Evolutionary conservation across 2,888 invertebrate genomes (phyloP), one percentile per base, ranked within the genome.

Genomic region (Eupithecia subumbrata): DNA sequence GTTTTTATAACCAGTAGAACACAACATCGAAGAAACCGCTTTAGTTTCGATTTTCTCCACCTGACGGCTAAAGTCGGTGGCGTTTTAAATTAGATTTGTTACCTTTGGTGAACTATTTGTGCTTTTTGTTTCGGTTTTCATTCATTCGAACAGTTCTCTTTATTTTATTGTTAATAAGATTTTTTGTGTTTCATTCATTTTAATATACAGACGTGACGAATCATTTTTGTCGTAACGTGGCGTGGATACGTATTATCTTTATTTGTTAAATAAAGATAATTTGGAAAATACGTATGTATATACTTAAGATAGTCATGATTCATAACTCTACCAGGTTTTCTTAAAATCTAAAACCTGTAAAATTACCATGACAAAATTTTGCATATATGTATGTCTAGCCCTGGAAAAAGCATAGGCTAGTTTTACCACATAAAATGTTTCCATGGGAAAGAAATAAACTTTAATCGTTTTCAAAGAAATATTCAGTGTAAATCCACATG

Each of bases 81-180:
- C 45, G 68, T 73, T 79, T 78, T 71, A 75, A 78, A 76, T 79
- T 78, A 77, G 78, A 79, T 81, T 81, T 77, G 77, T 79, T 63
- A 72, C 45, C 64, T 76, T 79, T 79, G 43, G 43, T 68, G 68
- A 43, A 68, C 5, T 14, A 43, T 69, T 30, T 73, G 75, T 73
- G 75, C 68, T 52, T 74, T 75, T 70, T 74, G 76, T 56, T 74
- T 73, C 64, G 69, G 71, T 69, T 69, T 70, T 71, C 76, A 73
- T 72, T 76, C 76, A 69, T 75, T 69, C 30, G 48, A 48, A 68
- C 69, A 12, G 11, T 56, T 37, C n/a, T 60, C 56, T 40, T 14
- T 67, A 12, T 68, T 11, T 67, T 67, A 37, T 67, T 66, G n/a
- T 66, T 34, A n/a, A 64, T 30, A 37, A 37, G 18, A 18, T 66